Base-by-base conservation (phyloP, 1,140 invertebrate species). In the Bursaphelenchus mucronatus region DNA sequence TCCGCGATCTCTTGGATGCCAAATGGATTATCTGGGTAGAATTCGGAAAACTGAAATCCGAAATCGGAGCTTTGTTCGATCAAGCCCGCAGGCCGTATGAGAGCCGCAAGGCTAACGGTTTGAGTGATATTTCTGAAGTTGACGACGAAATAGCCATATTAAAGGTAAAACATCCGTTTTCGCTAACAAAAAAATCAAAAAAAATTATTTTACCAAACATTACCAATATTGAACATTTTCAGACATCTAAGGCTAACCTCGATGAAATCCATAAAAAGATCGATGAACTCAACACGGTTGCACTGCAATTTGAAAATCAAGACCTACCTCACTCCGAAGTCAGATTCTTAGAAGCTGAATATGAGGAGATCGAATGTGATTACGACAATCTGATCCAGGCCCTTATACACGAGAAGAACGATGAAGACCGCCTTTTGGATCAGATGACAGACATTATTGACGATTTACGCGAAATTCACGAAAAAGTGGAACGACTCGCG, bases 281-380 rank as follows among this genome's bases (percentile, higher is more conserved):
- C 57, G 57, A 59, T 11, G 57, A 13, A 17, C 41, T 59, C 10
- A 59, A 59, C 40, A 39, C 41, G 13, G 57, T 59, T 45, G 57
- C 57, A n/a, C 11, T 59, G 17, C 57, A 59, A 44, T 39, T 59
- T 3, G 57, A 59, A 15, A 2, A 39, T n/a, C 57, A 59, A 50
- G 57, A 59, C 41, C 19, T 59, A 11, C 57, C 57, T 6, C 57
- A 59, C 17, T 59, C 57, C 10, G 57, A 59, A 39, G 40, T 43
- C 5, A 13, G 57, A 4, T 59, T 59, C 57, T 6, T 59, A 30
- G 57, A 59, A 50, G 57, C 13, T 11, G 57, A 59, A n/a, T 59
- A 44, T 39, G 57, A 59, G 40, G 57, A 59, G 10, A 17, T n/a
- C 11, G n/a, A n/a, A n/a, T 39, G 30, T 3, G 19, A 59, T 6